Percentiles rank a stretch among this genome's conserved stretches.
Conservation (phyloP, 2,113 vertebrate genomes). For the Saguinus imperator region DNA sequence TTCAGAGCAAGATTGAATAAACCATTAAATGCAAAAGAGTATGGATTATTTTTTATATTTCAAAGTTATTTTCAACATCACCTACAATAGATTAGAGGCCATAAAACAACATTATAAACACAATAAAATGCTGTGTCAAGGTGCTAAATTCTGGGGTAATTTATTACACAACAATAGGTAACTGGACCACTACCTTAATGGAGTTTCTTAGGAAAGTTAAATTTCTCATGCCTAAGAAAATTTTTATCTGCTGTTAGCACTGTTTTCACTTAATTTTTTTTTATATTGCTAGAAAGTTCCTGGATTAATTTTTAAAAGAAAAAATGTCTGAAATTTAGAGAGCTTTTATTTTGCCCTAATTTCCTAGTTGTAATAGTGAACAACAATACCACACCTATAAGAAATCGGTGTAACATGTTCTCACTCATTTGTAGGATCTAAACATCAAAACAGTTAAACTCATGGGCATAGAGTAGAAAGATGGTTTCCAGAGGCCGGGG, state of each 20-base stretch:
- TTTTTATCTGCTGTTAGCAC: not conserved
- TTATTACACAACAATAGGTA: not conserved
- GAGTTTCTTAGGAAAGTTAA: not conserved
- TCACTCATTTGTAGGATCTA: too few relatives aligned
- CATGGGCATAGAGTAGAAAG: too few relatives aligned
- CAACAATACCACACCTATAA: not conserved
- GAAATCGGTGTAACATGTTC: not conserved
- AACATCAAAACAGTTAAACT: too few relatives aligned
- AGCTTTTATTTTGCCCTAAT: not conserved
- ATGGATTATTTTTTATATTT: slow-evolving; percentile 9
- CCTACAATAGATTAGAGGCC: not conserved
- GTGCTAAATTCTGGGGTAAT: not conserved
- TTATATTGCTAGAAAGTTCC: not conserved
- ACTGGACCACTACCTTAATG: not conserved
- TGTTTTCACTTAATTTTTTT: not conserved
- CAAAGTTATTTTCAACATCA: not conserved
- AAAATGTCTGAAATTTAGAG: slow-evolving; percentile 17
- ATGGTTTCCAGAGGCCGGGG: too few relatives aligned
- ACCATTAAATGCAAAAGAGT: not conserved
- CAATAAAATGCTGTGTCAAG: not conserved
- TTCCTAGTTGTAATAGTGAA: not conserved
- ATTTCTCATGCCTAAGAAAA: not conserved
- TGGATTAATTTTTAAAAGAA: slow-evolving; percentile 34
- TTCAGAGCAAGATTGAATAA: slow-evolving; percentile 18
- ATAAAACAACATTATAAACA: not conserved